Percentiles rank a stretch among this genome's conserved stretches.
These are phyloP conservation scores for Sialia sialis DNA, from an alignment of 2,113 vertebrate genomes.

Conservation along the genomic window DNA sequence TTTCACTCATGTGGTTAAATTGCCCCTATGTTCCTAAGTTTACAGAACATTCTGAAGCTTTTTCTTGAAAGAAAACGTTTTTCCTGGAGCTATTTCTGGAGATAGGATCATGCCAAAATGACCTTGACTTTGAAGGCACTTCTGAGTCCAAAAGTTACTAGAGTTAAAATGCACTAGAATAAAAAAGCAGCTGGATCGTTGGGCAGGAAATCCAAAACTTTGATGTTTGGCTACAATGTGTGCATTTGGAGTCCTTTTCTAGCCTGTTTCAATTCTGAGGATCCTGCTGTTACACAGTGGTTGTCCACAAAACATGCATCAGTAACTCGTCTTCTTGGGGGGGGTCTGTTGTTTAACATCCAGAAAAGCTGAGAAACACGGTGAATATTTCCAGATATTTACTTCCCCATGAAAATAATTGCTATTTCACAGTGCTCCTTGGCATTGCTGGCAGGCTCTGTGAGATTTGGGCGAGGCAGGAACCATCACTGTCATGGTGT, in stretches of 20 bases:
- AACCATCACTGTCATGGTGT: not conserved
- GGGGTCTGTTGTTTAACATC: not conserved
- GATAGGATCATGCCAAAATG: not conserved
- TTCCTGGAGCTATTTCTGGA: conserved; percentile 7
- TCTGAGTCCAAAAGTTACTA: not conserved
- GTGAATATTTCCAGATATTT: not conserved
- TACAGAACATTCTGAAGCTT: not conserved
- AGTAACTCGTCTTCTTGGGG: not conserved
- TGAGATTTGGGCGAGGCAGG: not conserved
- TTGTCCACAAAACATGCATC: not conserved
- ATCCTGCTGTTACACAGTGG: not conserved
- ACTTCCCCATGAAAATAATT: not conserved
- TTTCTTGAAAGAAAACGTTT: not conserved
- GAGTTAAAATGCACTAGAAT: not conserved
- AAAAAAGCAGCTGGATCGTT: not conserved
- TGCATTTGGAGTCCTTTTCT: not conserved
- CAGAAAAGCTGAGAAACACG: not conserved
- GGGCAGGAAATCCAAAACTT: not conserved
- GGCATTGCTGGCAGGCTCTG: not conserved
- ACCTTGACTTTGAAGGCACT: not conserved
- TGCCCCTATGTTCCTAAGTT: not conserved
- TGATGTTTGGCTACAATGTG: not conserved
- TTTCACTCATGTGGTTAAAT: not conserved
- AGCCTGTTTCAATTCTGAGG: not conserved
- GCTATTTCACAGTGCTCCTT: not conserved